phyloP scores from a whole-genome alignment of 2,113 vertebrate species.

The Ginglymostoma cirratum region DNA sequence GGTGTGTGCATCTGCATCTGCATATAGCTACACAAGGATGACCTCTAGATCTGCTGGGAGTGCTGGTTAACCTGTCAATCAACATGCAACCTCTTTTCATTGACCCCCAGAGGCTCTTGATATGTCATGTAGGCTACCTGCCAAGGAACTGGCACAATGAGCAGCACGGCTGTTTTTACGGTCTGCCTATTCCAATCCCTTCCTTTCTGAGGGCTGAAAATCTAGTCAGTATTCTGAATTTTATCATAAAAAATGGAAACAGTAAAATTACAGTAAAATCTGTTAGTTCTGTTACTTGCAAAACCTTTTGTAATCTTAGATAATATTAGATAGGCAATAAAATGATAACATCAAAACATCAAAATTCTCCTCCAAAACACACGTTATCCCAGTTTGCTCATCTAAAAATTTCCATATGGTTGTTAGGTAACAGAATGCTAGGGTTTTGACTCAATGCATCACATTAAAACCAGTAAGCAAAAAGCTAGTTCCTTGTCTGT shows the following conservation, averaged over 20 bases:
- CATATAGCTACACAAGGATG: background rate
- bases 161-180: background rate
- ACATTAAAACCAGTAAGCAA: background rate
- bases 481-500: background rate
- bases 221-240: background rate
- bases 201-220: no score
- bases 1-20: background rate
- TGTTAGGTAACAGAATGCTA: background rate
- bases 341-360: background rate
- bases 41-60: background rate
- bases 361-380: background rate
- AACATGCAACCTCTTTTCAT: background rate
- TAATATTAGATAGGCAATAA: background rate
- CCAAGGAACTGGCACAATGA: no score
- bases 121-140: background rate
- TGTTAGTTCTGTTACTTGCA: background rate
- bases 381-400: background rate
- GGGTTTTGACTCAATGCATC: background rate
- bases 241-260: background rate
- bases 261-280: background rate
- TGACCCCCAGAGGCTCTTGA: background rate
- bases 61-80: background rate
- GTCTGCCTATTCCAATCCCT: background rate
- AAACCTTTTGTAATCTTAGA: background rate
- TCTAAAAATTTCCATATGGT: background rate